phyloP scores from a whole-genome alignment of 2,113 vertebrate species.

The Rhineura floridana region DNA sequence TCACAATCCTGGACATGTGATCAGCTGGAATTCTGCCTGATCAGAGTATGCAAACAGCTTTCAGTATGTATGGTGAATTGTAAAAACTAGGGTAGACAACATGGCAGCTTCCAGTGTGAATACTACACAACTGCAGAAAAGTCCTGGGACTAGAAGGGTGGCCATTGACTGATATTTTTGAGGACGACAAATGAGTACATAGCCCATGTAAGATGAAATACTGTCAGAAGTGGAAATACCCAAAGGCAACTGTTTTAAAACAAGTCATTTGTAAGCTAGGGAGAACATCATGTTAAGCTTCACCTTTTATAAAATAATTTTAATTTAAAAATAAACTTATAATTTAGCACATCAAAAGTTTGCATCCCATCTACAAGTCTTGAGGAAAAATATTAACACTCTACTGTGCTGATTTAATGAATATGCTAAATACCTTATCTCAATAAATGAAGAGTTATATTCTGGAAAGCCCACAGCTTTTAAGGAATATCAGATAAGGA shows the following conservation, averaged over 20 bases:
- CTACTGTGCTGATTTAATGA: background rate
- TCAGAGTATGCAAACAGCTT: constrained; percentile 10
- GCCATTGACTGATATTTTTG: background rate
- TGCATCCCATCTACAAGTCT: background rate
- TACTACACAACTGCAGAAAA: background rate
- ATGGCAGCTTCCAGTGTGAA: background rate
- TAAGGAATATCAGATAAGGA: background rate
- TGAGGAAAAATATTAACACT: background rate
- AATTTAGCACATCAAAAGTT: background rate
- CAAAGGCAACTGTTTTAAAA: background rate
- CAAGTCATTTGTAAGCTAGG: background rate
- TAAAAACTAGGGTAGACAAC: background rate
- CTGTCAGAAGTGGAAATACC: background rate
- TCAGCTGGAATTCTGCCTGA: constrained; percentile 5
- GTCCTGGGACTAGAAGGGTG: background rate
- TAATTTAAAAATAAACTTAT: background rate
- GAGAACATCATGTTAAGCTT: background rate
- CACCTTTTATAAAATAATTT: background rate
- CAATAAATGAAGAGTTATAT: background rate
- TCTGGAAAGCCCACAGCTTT: background rate
- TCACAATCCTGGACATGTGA: background rate
- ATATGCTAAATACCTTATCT: background rate
- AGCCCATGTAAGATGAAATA: background rate
- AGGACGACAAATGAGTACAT: background rate
- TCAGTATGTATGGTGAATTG: background rate